Conservation (phyloP, 2,113 vertebrate genomes). For the Lethenteron camtschaticum region DNA sequence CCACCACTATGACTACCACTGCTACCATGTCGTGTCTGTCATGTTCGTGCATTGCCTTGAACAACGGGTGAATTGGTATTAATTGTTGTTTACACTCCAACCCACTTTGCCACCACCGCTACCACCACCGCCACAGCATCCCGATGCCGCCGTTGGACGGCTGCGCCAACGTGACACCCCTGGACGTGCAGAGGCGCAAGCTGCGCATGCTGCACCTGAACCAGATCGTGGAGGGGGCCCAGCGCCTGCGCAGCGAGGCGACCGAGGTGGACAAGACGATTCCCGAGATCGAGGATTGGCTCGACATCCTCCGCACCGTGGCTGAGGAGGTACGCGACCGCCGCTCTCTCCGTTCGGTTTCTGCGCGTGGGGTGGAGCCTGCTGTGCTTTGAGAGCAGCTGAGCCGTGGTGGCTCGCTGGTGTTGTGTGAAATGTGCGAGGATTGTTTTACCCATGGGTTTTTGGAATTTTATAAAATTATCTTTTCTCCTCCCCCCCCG, state of each 20-base stretch:
- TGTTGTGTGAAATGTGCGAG: background rate
- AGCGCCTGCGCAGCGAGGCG: conserved; percentile 30
- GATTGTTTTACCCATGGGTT: conserved; percentile 8
- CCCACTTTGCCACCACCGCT: too few species aligned
- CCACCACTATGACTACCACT: too few species aligned
- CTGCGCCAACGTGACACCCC: conserved; percentile 26
- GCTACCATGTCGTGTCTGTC: too few species aligned
- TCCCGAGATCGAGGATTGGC: conserved; percentile 80
- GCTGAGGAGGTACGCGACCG: conserved; percentile 40
- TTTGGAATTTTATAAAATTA: background rate
- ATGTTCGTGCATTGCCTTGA: too few species aligned
- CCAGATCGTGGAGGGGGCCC: conserved; percentile 36
- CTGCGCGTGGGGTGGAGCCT: background rate
- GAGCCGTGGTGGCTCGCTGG: too few species aligned
- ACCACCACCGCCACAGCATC: too few species aligned
- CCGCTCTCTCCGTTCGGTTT: background rate
- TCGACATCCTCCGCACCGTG: conserved; percentile 29
- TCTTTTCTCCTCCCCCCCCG: too few species aligned
- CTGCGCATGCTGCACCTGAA: conserved; percentile 34
- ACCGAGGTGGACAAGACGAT: conserved; percentile 22
- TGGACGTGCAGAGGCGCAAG: conserved; percentile 44
- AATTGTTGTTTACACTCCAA: too few species aligned
- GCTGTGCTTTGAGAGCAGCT: background rate
- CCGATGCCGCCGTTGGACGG: too few species aligned
- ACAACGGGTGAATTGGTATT: too few species aligned